Evolutionary conservation across 2,888 invertebrate genomes (phyloP), one percentile per base, ranked within the genome.

Genomic region (Aplocera efformata): DNA sequence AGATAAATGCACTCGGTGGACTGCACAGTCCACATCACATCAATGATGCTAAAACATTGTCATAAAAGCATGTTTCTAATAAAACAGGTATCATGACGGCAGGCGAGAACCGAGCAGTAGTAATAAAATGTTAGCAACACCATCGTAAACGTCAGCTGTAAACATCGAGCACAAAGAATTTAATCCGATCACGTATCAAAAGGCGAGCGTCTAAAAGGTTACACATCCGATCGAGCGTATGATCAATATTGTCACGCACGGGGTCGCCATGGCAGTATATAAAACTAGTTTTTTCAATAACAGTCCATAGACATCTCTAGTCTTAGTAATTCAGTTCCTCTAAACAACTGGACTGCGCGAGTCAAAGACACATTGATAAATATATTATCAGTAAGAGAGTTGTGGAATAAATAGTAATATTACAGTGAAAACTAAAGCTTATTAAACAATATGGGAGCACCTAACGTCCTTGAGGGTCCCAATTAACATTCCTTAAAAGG

Each of bases 401-500:
- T 11, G 32, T 9, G 20, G 11, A 20, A 25, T 29, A 5, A 17
- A 8, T 28, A 11, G 29, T 6, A 28, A 32, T 2, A 1, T 10
- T 35, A 40, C n/a, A 36, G 13, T 21, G 23, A 17, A 36, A 40
- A 29, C 40, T 45, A 40, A 40, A 40, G 36, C 45, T 36, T n/a
- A 36, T 36, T 32, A n/a, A 8, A 5, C 5, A 5, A 25, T 35
- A 29, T 35, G 44, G 9, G 22, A 32, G 24, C 39, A 42, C 42
- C 44, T 43, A 48, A 43, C 32, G 69, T 66, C 75, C 72, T 72
- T 70, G 68, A 64, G 58, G 61, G 56, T 50, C 61, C 60, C 49
- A n/a, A n/a, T n/a, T n/a, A n/a, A n/a, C 67, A 61, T 67, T 63
- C 71, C 70, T 64, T 73, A 73, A 71, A 72, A 67, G 68, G 59